Percentiles rank a stretch among this genome's conserved stretches.
Evolutionary conservation across 2,797 vertebrate genomes (phyloP).

Genomic region (Schizothorax lantsangensis): DNA sequence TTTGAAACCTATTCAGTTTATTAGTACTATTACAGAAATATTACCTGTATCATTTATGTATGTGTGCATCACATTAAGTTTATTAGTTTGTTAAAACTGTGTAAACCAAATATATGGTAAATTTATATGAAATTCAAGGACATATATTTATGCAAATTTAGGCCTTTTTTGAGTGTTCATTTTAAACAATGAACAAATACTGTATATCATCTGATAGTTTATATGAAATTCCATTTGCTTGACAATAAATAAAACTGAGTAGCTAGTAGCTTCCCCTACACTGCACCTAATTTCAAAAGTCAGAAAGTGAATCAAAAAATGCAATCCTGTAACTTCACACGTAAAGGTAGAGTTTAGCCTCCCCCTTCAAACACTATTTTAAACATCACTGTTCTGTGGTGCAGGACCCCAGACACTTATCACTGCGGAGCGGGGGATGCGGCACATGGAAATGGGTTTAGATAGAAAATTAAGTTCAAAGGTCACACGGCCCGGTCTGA

Average conservation of each 20-base stretch:
- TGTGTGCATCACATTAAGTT: background rate
- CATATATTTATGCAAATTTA: too few species aligned
- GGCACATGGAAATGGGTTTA: slow-evolving; percentile 88
- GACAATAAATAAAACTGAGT: background rate
- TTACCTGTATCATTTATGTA: background rate
- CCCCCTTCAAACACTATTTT: slow-evolving; percentile 81
- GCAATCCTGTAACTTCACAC: background rate
- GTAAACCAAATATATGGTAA: background rate
- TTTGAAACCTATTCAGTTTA: background rate
- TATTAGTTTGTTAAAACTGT: background rate
- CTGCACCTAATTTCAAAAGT: background rate
- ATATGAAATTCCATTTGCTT: background rate
- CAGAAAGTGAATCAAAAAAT: background rate
- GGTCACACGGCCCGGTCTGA: slow-evolving; percentile 77
- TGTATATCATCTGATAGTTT: background rate
- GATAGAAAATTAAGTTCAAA: slow-evolving; percentile 89
- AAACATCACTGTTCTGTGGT: slow-evolving; percentile 65
- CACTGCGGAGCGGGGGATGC: slow-evolving; percentile 67
- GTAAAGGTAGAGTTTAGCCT: slow-evolving; percentile 41
- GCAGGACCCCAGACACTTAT: slow-evolving; percentile 78
- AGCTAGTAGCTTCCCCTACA: background rate
- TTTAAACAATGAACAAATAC: background rate
- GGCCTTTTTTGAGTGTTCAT: background rate
- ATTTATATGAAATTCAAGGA: background rate
- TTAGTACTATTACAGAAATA: background rate